Percentiles rank a stretch among this genome's conserved stretches.
These are phyloP conservation scores for Tokudaia tokunoshimensis DNA, from an alignment of 2,797 vertebrate genomes.

Conservation along the genomic window DNA sequence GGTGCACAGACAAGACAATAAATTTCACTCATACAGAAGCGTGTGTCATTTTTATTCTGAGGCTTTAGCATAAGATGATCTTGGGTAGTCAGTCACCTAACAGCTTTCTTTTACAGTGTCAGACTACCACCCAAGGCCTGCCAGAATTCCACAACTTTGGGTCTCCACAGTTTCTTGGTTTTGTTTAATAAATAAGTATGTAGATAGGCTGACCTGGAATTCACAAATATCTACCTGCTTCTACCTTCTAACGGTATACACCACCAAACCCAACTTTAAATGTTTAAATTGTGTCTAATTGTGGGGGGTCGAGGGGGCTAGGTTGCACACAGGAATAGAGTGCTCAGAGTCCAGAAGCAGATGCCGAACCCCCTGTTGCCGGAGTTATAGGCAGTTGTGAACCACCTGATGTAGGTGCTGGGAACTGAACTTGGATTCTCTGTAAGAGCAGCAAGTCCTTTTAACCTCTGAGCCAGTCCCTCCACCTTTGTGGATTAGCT, in stretches of 20 bases:
- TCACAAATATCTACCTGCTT: not conserved
- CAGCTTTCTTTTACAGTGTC: not conserved
- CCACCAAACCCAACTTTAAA: not conserved
- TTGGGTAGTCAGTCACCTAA: not conserved
- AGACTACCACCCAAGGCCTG: not conserved
- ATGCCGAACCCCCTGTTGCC: not conserved
- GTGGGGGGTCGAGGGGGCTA: not conserved
- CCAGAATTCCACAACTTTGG: not conserved
- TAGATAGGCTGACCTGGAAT: not conserved
- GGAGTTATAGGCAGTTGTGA: not conserved
- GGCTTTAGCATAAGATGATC: conserved; percentile 30
- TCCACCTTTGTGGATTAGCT: not conserved
- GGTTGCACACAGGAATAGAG: not conserved
- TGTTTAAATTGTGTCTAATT: not conserved
- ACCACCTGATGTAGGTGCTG: not conserved
- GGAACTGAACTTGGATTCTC: not conserved
- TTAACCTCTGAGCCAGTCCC: not conserved
- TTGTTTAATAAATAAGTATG: not conserved
- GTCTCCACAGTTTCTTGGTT: not conserved
- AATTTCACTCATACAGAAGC: not conserved
- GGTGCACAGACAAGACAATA: not conserved
- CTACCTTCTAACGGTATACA: not conserved
- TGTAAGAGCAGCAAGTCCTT: not conserved
- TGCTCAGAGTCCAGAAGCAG: not conserved
- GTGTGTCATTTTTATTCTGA: conserved; percentile 57